Percentiles rank a stretch among this genome's conserved stretches.
These are phyloP conservation scores for Dipodomys spectabilis DNA, from an alignment of 2,113 vertebrate species.

Conservation along the genomic window DNA sequence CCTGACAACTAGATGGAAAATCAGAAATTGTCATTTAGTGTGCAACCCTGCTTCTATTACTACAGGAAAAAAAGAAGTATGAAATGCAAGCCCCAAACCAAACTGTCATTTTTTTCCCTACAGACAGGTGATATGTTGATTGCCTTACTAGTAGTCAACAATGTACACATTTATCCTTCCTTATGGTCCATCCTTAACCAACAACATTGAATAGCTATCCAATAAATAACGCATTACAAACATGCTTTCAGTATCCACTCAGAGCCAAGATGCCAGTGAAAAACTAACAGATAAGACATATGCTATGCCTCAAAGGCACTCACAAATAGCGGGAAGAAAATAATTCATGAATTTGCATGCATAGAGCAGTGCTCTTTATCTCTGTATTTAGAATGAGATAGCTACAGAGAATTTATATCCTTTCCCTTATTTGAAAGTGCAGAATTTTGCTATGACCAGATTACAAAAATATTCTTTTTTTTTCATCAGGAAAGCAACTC, in stretches of 20 bases:
- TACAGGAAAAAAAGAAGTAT: not conserved
- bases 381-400: not conserved
- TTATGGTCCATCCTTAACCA: not conserved
- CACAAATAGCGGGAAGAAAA: not conserved
- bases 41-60: not conserved
- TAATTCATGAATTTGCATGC: not conserved
- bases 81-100: not conserved
- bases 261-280: not conserved
- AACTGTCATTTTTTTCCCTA: not conserved
- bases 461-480: not conserved
- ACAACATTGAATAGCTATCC: not conserved
- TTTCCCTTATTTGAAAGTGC: not conserved
- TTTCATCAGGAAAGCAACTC: no score
- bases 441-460: constrained; percentile 25
- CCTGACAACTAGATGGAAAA: constrained; percentile 15
- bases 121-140: not conserved
- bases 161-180: not conserved
- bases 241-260: not conserved
- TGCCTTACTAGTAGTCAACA: not conserved
- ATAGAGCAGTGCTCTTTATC: not conserved
- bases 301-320: constrained; percentile 10
- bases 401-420: not conserved
- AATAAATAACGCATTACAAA: constrained; percentile 20
- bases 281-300: not conserved
- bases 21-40: not conserved